Conservation (phyloP, 2,888 invertebrate species). For the Dasypolia templi region DNA sequence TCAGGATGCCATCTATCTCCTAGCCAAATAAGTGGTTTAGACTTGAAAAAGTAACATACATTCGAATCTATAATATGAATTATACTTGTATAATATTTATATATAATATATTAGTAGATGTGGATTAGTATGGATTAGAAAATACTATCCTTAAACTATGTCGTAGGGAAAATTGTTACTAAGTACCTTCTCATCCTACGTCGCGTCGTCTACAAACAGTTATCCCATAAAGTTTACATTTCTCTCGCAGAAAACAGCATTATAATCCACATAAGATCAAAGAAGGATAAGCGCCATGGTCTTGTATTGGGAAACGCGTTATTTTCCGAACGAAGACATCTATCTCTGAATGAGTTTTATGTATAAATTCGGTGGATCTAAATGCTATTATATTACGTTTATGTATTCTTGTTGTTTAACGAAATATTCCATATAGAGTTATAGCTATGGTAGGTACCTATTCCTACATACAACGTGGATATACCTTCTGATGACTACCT, state of each 20-base stretch:
- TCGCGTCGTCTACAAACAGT: conserved; percentile 24
- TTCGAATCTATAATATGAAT: too few species aligned
- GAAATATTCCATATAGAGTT: neutral
- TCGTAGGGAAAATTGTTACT: neutral
- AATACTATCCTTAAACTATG: neutral
- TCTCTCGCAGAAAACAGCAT: conserved; percentile 36
- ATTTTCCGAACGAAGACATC: conserved; percentile 27
- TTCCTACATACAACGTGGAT: neutral
- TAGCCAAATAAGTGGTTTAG: too few species aligned
- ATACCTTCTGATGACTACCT: neutral
- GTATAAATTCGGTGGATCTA: conserved; percentile 1
- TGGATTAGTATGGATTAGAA: too few species aligned
- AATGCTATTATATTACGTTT: neutral
- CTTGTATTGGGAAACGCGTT: conserved; percentile 5
- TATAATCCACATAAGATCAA: conserved; percentile 36
- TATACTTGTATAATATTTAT: too few species aligned
- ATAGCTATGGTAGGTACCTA: too few species aligned
- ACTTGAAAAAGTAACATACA: too few species aligned
- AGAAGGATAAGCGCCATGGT: conserved; percentile 16
- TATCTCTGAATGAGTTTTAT: conserved; percentile 24
- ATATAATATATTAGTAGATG: too few species aligned
- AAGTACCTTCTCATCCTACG: conserved; percentile 4
- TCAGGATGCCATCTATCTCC: too few species aligned
- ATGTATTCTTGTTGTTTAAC: neutral
- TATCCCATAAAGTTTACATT: conserved; percentile 34